Evolutionary conservation across 2,888 invertebrate genomes (phyloP).

Genomic region (Sminthurides aquaticus): DNA sequence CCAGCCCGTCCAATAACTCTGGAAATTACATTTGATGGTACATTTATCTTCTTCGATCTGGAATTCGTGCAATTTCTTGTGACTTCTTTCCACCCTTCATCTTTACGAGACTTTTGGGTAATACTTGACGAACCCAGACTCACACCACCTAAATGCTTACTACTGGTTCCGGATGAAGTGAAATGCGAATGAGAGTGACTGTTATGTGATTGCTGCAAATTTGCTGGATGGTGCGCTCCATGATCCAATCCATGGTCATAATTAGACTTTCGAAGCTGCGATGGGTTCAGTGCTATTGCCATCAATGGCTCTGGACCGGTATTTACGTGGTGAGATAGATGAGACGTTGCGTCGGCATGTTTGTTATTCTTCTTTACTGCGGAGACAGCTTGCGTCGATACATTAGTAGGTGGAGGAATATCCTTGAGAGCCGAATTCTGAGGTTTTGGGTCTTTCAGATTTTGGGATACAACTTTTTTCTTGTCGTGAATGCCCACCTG

Average conservation of each 20-base stretch:
- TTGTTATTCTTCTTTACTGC: neutral
- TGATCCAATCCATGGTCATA: conserved; percentile 8
- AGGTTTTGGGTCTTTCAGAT: conserved; percentile 6
- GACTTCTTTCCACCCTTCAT: conserved; percentile 97
- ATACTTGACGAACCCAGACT: conserved; percentile 1
- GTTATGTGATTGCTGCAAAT: conserved; percentile 4
- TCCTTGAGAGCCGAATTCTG: neutral
- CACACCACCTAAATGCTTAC: neutral
- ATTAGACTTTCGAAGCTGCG: conserved; percentile 14
- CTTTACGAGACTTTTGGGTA: conserved; percentile 49
- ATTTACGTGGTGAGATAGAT: neutral
- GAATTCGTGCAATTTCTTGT: conserved; percentile 42
- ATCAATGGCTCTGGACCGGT: conserved; percentile 39
- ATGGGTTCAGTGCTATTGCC: conserved; percentile 41
- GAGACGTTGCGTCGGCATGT: neutral
- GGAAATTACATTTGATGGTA: conserved; percentile 89
- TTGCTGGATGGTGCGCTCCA: neutral
- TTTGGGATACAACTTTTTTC: conserved; percentile 13
- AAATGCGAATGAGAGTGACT: conserved; percentile 19
- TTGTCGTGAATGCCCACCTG: conserved; percentile 24
- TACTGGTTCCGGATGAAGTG: neutral
- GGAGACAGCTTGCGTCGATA: neutral
- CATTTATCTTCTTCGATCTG: conserved; percentile 75
- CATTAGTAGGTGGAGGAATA: neutral
- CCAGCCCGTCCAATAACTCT: conserved; percentile 92